Evolutionary conservation across 1,140 invertebrate genomes (phyloP), one percentile per base, ranked within the genome.

Genomic region (Cardiocondyla obscurior): DNA sequence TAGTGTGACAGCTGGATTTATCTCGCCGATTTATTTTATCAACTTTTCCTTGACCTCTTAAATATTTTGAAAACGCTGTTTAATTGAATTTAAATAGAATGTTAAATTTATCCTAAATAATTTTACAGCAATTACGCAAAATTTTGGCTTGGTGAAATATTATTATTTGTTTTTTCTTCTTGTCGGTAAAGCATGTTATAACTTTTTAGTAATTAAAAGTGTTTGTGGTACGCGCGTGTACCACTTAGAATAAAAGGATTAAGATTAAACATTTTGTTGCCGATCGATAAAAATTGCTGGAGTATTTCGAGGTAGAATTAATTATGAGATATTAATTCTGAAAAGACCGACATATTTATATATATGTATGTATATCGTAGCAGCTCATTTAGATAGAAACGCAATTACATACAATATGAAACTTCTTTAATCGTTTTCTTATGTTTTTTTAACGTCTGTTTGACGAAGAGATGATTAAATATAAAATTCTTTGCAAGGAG

Each of bases 11-110:
- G 30, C 2, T 64, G 36, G 28, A 64, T 39, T 30, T 28, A 44
- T 30, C 64, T 30, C 0, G 36, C 12, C 33, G 12, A 55, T 8
- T 10, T 53, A 3, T 79, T 39, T 65, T 28, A 6, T 39, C 42
- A n/a, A 16, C 14, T 36, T 36, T 10, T n/a, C 19, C 16, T 36
- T 28, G 0, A 46, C 33, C 3, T 76, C 8, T 76, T 0, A 67
- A 39, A 2, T 53, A 25, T 25, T 49, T 76, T 4, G 3, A 12
- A 49, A 46, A 25, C 1, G 14, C 10, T 64, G 4, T 49, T 36
- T 49, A 7, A 30, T 10, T 64, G 12, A 60, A 0, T 51, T n/a
- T 64, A 76, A 22, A 64, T 64, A 76, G 36, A 64, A 49, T 74
- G n/a, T n/a, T n/a, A n/a, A n/a, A n/a, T n/a, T n/a, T n/a, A n/a